Evolutionary conservation across 2,888 invertebrate species (phyloP).

Genomic region (Drosophila mulleri): DNA sequence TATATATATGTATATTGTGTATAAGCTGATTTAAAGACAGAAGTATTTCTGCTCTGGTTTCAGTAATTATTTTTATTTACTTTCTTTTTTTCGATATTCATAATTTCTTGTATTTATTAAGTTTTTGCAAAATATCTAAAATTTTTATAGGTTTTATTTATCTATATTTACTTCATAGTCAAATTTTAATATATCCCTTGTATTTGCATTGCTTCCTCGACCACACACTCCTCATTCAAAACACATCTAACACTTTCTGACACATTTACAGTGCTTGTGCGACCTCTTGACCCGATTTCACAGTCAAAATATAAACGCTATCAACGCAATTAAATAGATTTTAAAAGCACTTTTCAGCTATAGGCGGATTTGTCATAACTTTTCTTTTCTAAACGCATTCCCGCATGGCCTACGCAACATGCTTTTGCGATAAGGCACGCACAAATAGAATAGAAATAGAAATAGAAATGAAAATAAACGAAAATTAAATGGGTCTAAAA

Average conservation of each 20-base stretch:
- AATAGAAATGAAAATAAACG: conserved; percentile 31
- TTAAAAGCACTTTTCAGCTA: conserved; percentile 13
- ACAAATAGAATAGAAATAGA: conserved; percentile 31
- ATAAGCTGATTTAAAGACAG: too few species aligned
- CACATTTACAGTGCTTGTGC: neutral
- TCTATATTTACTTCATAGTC: neutral
- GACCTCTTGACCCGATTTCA: conserved; percentile 43
- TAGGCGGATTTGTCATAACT: conserved; percentile 54
- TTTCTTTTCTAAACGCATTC: conserved; percentile 72
- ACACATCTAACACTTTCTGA: neutral
- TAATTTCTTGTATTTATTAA: neutral
- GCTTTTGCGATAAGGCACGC: conserved; percentile 63
- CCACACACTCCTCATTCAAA: neutral
- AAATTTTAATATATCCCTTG: neutral
- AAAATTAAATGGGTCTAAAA: conserved; percentile 49
- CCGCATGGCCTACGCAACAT: conserved; percentile 66
- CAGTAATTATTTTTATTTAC: too few species aligned
- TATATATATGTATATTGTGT: neutral
- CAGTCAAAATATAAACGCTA: conserved; percentile 20
- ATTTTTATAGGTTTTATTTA: too few species aligned
- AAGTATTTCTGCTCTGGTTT: too few species aligned
- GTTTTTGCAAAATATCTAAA: too few species aligned
- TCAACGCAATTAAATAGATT: conserved; percentile 13
- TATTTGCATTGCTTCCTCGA: neutral
- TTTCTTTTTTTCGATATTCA: neutral